phyloP scores from a whole-genome alignment of 2,888 invertebrate genomes.

The Galeopsomyia nigrocyanea region DNA sequence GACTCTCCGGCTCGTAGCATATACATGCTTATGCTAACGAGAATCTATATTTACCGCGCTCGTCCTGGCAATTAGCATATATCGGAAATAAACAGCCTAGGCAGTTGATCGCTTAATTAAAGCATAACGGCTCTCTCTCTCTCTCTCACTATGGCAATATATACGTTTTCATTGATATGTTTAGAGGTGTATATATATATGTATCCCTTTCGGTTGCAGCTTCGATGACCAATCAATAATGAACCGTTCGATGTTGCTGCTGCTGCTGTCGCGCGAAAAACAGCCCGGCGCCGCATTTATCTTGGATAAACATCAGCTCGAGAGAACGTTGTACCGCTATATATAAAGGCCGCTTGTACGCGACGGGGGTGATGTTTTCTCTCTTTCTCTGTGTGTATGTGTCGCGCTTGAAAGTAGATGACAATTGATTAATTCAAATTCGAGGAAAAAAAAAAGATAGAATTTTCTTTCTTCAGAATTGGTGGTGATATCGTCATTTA shows the following conservation, averaged over 20 bases:
- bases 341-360: conserved; percentile 1
- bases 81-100: conserved; percentile 5
- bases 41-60: too few species aligned
- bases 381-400: too few species aligned
- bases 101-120: too few species aligned
- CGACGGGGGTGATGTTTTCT: conserved; percentile 12
- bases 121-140: background rate
- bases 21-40: too few species aligned
- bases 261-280: background rate
- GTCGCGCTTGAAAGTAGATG: too few species aligned
- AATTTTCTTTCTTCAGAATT: too few species aligned
- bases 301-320: conserved; percentile 29
- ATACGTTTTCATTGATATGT: background rate
- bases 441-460: too few species aligned
- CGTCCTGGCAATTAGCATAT: too few species aligned
- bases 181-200: background rate
- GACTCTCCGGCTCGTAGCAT: too few species aligned
- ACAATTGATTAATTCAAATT: too few species aligned
- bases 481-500: too few species aligned
- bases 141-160: conserved; percentile 4
- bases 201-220: background rate
- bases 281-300: conserved; percentile 25
- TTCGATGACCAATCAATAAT: conserved; percentile 34
- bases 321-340: conserved; percentile 11
- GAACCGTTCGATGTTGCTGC: conserved; percentile 19